Base-by-base conservation (phyloP, 92 coral and sea anemone species). In the Metridium senile region DNA sequence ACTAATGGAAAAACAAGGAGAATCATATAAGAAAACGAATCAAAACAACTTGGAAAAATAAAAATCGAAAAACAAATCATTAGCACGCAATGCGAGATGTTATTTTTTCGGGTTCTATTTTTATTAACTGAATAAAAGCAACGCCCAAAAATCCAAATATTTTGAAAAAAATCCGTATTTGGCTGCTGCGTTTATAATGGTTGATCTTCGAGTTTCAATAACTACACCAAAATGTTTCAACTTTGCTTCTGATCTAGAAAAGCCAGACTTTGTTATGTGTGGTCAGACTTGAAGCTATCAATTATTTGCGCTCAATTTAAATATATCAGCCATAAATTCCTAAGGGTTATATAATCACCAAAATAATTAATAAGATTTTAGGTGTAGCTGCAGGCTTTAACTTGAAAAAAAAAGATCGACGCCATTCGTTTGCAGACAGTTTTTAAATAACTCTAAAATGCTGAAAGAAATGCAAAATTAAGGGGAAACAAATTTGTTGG, bases 101-200 rank as follows among this genome's bases (percentile, higher is more conserved):
- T 26, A 9, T 1, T 31, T 31, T 27, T 28, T 1, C 31, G 2
- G 6, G n/a, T 63, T 63, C 69, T 63, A 63, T 63, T 63, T 63
- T 63, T 63, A 29, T 30, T 21, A 8, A 28, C 4, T 63, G 45
- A 63, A 30, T 11, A 29, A 63, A 28, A 28, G 69, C 43, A 63
- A 63, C 69, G 69, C 69, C 69, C 69, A 30, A 28, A 63, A 63
- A 39, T 30, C 69, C 2, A 27, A 63, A 63, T 63, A 63, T 63
- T 63, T 28, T 63, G 69, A 63, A 8, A 63, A 13, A 28, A 1
- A 1, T 4, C 69, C 45, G 69, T 16, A 28, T 28, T 28, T 63
- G 1, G 69, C 43, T 1, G 45, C 69, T 63, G 16, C 66, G 32
- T 26, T 59, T 59, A 59, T 59, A 59, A 2, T 28, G 6, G 11